Conservation (phyloP, 2,888 invertebrate genomes). For the Graphium colonna region DNA sequence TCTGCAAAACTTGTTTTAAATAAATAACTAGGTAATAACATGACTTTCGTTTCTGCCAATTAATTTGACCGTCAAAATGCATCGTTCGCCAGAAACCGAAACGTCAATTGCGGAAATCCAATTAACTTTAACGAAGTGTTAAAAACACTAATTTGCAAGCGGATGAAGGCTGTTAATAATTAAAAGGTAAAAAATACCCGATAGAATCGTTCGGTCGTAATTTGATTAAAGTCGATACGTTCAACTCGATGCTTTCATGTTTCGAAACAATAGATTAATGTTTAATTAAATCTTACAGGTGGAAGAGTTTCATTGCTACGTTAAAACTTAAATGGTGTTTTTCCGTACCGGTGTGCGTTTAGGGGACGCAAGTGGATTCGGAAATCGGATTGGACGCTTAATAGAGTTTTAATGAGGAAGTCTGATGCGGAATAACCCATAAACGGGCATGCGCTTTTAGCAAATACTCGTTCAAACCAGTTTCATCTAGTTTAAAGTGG, state of each 20-base stretch:
- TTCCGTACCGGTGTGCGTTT: slow-evolving; percentile 12
- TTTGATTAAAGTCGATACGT: not conserved
- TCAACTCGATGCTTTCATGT: not conserved
- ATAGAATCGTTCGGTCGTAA: not conserved
- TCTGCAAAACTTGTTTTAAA: too few relatives aligned
- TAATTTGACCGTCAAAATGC: too few relatives aligned
- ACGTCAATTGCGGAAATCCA: not conserved
- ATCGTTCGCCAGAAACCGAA: not conserved
- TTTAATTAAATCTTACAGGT: not conserved
- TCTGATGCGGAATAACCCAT: slow-evolving; percentile 8
- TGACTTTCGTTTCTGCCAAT: too few relatives aligned
- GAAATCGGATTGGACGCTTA: slow-evolving; percentile 18
- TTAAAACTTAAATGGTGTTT: not conserved
- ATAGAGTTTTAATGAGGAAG: slow-evolving; percentile 23
- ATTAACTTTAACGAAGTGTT: not conserved
- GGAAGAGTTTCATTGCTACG: not conserved
- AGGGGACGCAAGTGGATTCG: slow-evolving; percentile 16
- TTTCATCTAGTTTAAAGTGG: too few relatives aligned
- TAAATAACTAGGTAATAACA: too few relatives aligned
- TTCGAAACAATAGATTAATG: not conserved
- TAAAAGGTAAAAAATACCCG: not conserved
- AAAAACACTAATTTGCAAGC: not conserved
- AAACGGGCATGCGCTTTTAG: too few relatives aligned
- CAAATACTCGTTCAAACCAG: too few relatives aligned
- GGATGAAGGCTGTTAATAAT: not conserved